Percentiles rank a stretch among this genome's conserved stretches.
These are phyloP conservation scores for Brienomyrus brachyistius DNA, from an alignment of 2,113 vertebrate genomes.

Conservation along the genomic window DNA sequence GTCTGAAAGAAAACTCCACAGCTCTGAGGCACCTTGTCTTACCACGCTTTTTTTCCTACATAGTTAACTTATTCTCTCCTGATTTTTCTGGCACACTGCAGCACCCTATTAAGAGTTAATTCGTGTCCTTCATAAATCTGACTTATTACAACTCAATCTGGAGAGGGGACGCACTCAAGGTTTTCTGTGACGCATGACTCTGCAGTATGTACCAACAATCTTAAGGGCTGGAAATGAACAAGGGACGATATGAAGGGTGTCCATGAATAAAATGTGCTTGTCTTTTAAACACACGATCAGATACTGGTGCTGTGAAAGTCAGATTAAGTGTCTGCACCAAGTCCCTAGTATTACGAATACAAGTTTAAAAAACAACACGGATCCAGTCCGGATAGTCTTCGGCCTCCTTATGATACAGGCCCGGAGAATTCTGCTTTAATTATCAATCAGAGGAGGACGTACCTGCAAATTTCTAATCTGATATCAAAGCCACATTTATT, in stretches of 20 bases:
- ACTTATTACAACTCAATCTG: slow-evolving; percentile 26
- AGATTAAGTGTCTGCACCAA: not conserved
- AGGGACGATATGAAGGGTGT: not conserved
- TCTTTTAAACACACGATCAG: slow-evolving; percentile 13
- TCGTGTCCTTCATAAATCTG: slow-evolving; percentile 25
- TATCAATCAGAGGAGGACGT: not conserved
- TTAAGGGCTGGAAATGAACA: slow-evolving; percentile 1
- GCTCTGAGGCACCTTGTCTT: not conserved
- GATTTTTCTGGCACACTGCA: slow-evolving; percentile 8
- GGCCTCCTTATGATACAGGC: not conserved
- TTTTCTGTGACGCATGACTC: slow-evolving; percentile 17
- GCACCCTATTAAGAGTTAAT: slow-evolving; percentile 28
- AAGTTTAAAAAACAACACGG: not conserved
- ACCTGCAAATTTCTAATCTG: not conserved
- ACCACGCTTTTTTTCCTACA: not conserved
- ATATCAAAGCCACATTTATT: not conserved
- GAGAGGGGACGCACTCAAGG: slow-evolving; percentile 25
- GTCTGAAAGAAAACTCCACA: not conserved
- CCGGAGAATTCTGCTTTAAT: not conserved
- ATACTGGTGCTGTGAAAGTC: slow-evolving; percentile 7
- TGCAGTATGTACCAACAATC: slow-evolving; percentile 6
- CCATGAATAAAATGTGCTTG: slow-evolving; percentile 1
- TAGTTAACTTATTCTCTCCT: slow-evolving; percentile 14
- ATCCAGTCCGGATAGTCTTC: not conserved
- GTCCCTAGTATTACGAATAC: not conserved